Evolutionary conservation across 2,113 vertebrate species (phyloP), one percentile per base, ranked within the genome.

Genomic region (Tragelaphus buxtoni): DNA sequence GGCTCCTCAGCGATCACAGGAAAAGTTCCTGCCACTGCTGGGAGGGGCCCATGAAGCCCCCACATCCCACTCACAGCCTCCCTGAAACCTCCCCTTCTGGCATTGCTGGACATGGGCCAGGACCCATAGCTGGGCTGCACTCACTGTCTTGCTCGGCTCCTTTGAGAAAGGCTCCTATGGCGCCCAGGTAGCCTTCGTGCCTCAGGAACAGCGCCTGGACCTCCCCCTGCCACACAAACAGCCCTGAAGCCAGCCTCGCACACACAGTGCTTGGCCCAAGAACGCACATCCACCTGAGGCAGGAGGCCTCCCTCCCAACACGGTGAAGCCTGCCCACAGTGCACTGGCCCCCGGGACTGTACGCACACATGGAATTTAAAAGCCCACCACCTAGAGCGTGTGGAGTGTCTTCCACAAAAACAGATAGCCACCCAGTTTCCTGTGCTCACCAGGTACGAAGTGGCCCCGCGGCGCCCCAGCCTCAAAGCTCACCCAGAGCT

Each of bases 121-220:
- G 13, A 10, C 45, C 77, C 42, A 17, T 2, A 32, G 42, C 72
- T 17, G 0, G 94, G 1, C 95, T 45, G 96, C 82, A 99, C 99
- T 99, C 99, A 99, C 99, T 99, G 99, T 99, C 99, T 98, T 99
- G 99, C 96, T 99, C 99, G 2, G 99, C 99, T 98, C 99, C 99
- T 98, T 99, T 99, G 55, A 99, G 98, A 97, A 99, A 99, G 0
- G 99, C 99, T 60, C 99, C 99, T 17, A 99, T 99, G 96, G 99
- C 99, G 83, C 99, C 99, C 89, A 99, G 99, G 98, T 99, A 99
- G 91, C 99, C 99, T 98, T 99, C 99, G 53, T 99, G 99, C 96
- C 99, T 99, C 96, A 99, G 98, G 98, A 99, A 99, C 97, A 99
- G 98, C 47, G 99, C 99, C 98, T 99, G 99, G 83, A 99, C 99